A percentile compares a stretch with the other conserved stretches of the same genome.
Evolutionary conservation across 2,113 vertebrate genomes (phyloP).

Genomic region (Aleadryas rufinucha): DNA sequence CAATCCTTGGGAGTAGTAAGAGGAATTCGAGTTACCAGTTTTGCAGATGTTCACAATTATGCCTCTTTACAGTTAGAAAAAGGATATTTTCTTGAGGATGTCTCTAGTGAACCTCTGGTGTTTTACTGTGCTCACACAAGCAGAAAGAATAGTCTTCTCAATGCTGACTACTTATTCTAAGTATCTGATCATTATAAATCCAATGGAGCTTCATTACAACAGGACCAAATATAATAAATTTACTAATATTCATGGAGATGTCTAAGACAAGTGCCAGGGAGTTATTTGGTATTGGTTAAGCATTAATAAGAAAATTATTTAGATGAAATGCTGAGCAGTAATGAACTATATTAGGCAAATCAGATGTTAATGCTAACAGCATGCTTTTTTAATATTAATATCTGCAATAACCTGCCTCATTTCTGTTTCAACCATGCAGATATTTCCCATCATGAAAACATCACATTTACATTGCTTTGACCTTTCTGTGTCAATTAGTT

Average conservation of each 20-base stretch:
- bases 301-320: slow-evolving; percentile 5
- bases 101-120: neutral
- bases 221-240: neutral
- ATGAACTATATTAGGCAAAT: slow-evolving; percentile 19
- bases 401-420: neutral
- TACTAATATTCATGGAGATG: neutral
- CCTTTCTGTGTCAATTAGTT: neutral
- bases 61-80: neutral
- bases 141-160: neutral
- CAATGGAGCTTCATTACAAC: neutral
- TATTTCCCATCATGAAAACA: neutral
- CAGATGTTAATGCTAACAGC: slow-evolving; percentile 15
- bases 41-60: neutral
- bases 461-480: neutral
- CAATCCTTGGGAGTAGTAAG: accelerated
- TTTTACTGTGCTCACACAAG: neutral
- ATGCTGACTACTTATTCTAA: neutral
- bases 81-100: neutral
- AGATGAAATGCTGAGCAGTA: neutral
- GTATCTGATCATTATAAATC: neutral
- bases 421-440: neutral
- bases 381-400: neutral
- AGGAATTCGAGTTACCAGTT: neutral
- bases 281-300: neutral
- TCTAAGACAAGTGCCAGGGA: neutral